phyloP scores from a whole-genome alignment of 2,113 vertebrate genomes.

The Chionomys nivalis region DNA sequence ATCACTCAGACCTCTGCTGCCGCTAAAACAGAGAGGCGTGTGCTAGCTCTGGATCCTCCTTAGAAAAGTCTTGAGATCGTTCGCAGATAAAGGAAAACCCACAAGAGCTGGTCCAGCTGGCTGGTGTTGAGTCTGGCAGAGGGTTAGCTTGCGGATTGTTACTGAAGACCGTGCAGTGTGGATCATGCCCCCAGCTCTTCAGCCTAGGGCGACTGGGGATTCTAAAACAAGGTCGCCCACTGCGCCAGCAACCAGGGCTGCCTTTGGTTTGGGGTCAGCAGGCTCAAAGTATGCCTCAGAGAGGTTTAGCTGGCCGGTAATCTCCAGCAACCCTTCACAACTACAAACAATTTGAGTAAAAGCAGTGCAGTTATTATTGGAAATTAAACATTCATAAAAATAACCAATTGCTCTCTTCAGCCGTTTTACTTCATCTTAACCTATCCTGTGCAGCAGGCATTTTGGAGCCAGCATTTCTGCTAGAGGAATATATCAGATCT shows the following conservation, averaged over 20 bases:
- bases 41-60: not conserved
- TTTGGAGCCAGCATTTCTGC: not conserved
- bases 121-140: not conserved
- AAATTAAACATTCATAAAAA: not conserved
- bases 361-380: not conserved
- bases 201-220: not conserved
- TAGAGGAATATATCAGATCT: not conserved
- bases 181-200: not conserved
- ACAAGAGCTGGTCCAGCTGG: not conserved
- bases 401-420: not conserved
- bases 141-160: not conserved
- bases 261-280: not conserved
- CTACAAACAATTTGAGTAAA: not conserved
- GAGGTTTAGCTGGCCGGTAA: not conserved
- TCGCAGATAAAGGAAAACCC: conserved; percentile 23
- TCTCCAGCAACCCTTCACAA: conserved; percentile 16
- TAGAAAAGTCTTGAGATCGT: not conserved
- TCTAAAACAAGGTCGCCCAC: conserved; percentile 15
- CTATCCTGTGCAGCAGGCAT: not conserved
- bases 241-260: not conserved
- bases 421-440: not conserved
- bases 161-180: not conserved
- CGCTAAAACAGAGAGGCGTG: not conserved
- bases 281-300: not conserved
- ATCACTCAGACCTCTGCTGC: not conserved